These are phyloP conservation scores for Saturnia japonica DNA, from an alignment of 2,888 invertebrate species.

Conservation along the genomic window DNA sequence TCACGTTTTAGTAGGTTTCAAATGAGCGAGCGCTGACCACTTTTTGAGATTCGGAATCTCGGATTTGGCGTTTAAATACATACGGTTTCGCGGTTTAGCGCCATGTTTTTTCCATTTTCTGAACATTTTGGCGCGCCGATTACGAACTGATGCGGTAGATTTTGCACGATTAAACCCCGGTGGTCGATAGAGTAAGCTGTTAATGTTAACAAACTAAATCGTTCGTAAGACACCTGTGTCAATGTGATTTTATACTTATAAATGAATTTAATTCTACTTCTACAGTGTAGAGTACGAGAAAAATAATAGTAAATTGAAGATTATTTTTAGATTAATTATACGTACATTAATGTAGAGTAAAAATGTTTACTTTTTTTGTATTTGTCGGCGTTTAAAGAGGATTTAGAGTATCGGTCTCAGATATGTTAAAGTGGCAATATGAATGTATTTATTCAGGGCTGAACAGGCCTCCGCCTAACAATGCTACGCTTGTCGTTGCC, in stretches of 20 bases:
- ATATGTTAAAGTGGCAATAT: conserved; percentile 81
- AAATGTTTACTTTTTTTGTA: conserved; percentile 46
- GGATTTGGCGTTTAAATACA: conserved; percentile 81
- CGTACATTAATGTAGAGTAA: conserved; percentile 35
- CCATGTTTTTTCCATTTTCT: conserved; percentile 82
- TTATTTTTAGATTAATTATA: not conserved
- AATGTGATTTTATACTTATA: conserved; percentile 38
- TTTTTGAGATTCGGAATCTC: conserved; percentile 73
- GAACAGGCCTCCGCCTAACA: conserved; percentile 77
- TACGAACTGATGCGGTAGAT: conserved; percentile 70
- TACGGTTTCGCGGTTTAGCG: conserved; percentile 80
- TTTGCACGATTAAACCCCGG: conserved; percentile 73
- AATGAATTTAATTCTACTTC: conserved; percentile 20
- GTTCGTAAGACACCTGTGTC: conserved; percentile 49
- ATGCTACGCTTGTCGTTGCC: conserved; percentile 79
- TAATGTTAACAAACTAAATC: conserved; percentile 72
- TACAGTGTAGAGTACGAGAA: not conserved
- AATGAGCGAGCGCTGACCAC: conserved; percentile 71
- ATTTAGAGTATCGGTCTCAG: conserved; percentile 62
- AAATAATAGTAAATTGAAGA: no score
- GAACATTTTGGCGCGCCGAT: conserved; percentile 72
- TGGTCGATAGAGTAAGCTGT: conserved; percentile 77
- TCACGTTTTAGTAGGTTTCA: conserved; percentile 80
- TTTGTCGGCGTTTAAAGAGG: conserved; percentile 47
- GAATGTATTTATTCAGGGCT: conserved; percentile 81